These are phyloP conservation scores for Spilosoma lubricipeda DNA, from an alignment of 2,888 invertebrate genomes.

Conservation along the genomic window DNA sequence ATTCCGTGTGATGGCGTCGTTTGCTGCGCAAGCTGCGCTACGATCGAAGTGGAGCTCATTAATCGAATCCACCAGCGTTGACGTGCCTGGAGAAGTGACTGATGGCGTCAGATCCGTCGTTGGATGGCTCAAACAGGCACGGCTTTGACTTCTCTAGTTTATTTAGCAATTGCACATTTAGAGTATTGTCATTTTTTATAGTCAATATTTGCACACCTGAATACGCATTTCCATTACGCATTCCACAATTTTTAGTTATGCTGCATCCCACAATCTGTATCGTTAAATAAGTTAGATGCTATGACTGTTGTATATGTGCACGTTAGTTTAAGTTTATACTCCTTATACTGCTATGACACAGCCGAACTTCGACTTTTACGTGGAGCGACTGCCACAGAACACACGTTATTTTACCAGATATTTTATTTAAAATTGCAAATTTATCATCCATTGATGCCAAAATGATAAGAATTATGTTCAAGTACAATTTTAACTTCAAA, in stretches of 20 bases:
- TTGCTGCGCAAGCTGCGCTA: conserved; percentile 89
- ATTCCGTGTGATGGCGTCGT: conserved; percentile 87
- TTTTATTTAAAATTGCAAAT: too few relatives aligned
- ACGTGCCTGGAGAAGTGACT: conserved; percentile 88
- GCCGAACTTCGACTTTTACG: too few relatives aligned
- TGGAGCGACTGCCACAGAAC: too few relatives aligned
- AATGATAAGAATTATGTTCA: too few relatives aligned
- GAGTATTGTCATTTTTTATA: not conserved
- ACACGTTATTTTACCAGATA: too few relatives aligned
- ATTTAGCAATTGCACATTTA: conserved; percentile 9
- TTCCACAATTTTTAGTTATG: not conserved
- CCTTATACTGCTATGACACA: too few relatives aligned
- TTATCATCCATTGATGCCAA: too few relatives aligned
- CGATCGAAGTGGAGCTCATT: conserved; percentile 91
- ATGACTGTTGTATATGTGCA: not conserved
- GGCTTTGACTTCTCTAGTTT: conserved; percentile 32
- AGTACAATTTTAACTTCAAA: too few relatives aligned
- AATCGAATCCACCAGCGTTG: conserved; percentile 89
- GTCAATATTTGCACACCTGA: not conserved
- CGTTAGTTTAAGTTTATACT: not conserved
- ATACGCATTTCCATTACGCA: not conserved
- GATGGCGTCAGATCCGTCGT: conserved; percentile 92
- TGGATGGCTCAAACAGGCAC: conserved; percentile 94
- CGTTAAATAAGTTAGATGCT: not conserved
- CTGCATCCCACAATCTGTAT: not conserved